Evolutionary conservation across 2,888 invertebrate genomes (phyloP), one percentile per base, ranked within the genome.

Genomic region (Autographa gamma): DNA sequence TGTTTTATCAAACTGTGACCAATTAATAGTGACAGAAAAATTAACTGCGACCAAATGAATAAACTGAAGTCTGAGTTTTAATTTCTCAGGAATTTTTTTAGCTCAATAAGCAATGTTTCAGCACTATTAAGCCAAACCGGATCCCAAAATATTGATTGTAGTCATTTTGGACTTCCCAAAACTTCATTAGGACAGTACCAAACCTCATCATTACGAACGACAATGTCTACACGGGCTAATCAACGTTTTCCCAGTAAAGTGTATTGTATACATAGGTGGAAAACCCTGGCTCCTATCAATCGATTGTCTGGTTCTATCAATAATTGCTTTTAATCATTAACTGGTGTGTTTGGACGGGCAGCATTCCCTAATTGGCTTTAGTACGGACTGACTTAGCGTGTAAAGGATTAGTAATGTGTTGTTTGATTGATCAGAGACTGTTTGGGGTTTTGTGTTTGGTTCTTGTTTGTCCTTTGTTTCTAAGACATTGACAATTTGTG

Each of bases 261-360:
- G 19, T 69, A 60, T 48, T 60, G 59, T 76, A 59, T 67, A 63
- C 52, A 67, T 62, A 67, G 70, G 58, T 67, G 69, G 71, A 60
- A 59, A 72, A 56, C 64, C 38, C 70, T 60, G 63, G 60, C 67
- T 52, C 54, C 67, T 52, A 58, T 48, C 38, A 14, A 73, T 68
- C 59, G 71, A 77, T 75, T 77, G 74, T 81, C 77, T 69, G 66
- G 61, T 75, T 83, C 83, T 81, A 89, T 86, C 87, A 88, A 89
- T 89, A 89, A 89, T 87, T 84, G 86, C 88, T 86, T 86, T 86
- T 87, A 86, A 89, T 89, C 84, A 89, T 89, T 86, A 88, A 82
- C 84, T 72, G 72, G 79, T 72, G 67, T 87, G 89, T 89, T 89
- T 88, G 86, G 71, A 83, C 83, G 73, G 75, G 68, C 73, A 73